These are phyloP conservation scores for Sturmia bella DNA, from an alignment of 2,888 invertebrate genomes.

Conservation along the genomic window DNA sequence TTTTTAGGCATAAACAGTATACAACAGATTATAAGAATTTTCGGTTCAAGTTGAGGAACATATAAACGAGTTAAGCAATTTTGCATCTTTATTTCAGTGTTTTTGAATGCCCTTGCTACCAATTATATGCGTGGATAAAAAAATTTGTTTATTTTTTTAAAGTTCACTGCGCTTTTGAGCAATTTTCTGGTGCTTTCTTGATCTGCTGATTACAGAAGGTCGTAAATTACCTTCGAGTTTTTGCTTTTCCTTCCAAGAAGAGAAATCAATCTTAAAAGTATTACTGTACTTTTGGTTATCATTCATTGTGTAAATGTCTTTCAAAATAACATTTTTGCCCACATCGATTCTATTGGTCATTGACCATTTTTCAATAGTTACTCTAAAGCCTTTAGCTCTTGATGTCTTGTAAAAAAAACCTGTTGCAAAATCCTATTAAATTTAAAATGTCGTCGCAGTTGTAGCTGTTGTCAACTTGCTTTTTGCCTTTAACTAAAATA, in stretches of 20 bases:
- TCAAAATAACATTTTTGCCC: constrained; percentile 11
- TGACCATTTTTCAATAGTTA: constrained; percentile 45
- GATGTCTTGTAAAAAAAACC: constrained; percentile 28
- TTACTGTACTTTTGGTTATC: constrained; percentile 51
- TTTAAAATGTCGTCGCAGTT: constrained; percentile 48
- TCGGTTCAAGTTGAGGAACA: too few relatives aligned
- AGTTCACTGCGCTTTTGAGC: constrained; percentile 59
- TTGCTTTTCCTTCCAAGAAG: constrained; percentile 18
- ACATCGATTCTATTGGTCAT: constrained; percentile 47
- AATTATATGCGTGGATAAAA: neutral
- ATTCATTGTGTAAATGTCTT: constrained; percentile 27
- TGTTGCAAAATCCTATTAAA: constrained; percentile 59
- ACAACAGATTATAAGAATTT: too few relatives aligned
- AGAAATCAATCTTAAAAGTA: constrained; percentile 52
- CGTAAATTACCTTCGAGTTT: constrained; percentile 42
- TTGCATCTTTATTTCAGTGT: neutral
- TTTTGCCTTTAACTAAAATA: constrained; percentile 19
- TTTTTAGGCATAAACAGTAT: too few relatives aligned
- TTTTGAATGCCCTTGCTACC: constrained; percentile 33
- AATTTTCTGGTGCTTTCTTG: constrained; percentile 29
- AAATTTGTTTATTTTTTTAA: constrained; percentile 38
- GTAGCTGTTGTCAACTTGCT: constrained; percentile 19
- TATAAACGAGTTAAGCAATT: neutral
- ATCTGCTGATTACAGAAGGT: constrained; percentile 37
- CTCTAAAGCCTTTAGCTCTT: constrained; percentile 7